Base-by-base conservation (phyloP, 2,888 invertebrate genomes). In the Vesta saturnalis region DNA sequence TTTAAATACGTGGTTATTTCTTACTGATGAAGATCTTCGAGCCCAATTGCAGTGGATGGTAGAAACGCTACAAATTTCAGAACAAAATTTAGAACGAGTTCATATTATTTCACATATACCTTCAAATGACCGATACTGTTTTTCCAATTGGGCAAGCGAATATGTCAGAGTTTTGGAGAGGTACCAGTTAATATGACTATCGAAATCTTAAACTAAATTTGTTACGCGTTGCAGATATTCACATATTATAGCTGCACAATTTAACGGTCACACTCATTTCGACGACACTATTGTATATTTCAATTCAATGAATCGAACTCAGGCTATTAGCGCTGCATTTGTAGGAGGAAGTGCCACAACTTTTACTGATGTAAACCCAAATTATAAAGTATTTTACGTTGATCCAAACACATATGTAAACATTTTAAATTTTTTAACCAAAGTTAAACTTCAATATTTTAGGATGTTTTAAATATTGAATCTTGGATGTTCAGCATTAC, bases 101-200 rank as follows among this genome's bases (percentile, higher is more conserved):
- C 96, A 96, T 78, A 91, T 97, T 54, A 83, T 97, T 43, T 89
- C 91, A 0, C 97, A 97, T 78, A 89, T 96, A 56, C 95, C 95
- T 0, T 89, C 93, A 0, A 94, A 94, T 5, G 56, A 56, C 2
- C 8, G 1, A 1, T 90, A 90, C 71, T 91, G 94, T 64, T 87
- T 90, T 60, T 82, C 86, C 30, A 88, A 90, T 0, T 97, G 95
- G 93, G 75, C 77, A 19, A 85, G 88, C 67, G 92, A 93, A 82
- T 94, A 89, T 77, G 87, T 89, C 67, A 88, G 86, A 69, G 88
- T 93, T 60, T 80, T 93, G 64, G 88, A 90, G 74, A 88, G 91
- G 90, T 90, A 47, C 8, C 8, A n/a, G n/a, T n/a, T n/a, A n/a
- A 30, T 16, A 18, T 1, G n/a, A n/a, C n/a, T n/a, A 14, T 1